Evolutionary conservation across 2,888 invertebrate species (phyloP), one percentile per base, ranked within the genome.

Genomic region (Congeria kusceri): DNA sequence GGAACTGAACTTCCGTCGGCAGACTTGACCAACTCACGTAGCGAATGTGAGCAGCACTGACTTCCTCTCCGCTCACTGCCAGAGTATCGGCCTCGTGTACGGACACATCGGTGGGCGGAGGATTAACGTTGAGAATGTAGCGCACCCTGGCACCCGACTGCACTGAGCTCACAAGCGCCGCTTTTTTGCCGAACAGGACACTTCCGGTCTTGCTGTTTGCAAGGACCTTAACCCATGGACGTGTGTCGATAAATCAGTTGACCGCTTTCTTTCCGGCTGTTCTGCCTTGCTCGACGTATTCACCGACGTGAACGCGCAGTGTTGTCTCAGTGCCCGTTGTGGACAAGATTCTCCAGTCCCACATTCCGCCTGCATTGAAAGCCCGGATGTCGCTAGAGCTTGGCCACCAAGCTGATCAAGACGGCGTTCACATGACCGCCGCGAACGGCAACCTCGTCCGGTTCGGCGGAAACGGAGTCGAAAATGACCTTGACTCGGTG

Each of bases 231-330:
- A n/a, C 32, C 77, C 77, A 77, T n/a, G 27, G 20, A n/a, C 67
- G 46, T n/a, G 23, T 53, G 25, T 77, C 77, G 13, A 71, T 49
- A 29, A 57, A 77, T 71, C 77, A 77, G n/a, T 65, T 3, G 5
- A 70, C 25, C 23, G 29, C 47, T 11, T 29, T 27, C 4, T 23
- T 13, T 4, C n/a, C 15, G 15, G 3, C 15, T 1, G 0, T 53
- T 5, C 25, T 9, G 2, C 53, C 61, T 3, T 27, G 0, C 32
- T 39, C 61, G n/a, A 25, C 46, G 18, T 63, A 46, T 63, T 63
- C 53, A 1, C 76, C 76, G 9, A 70, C 70, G 3, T 47, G 23
- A 46, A 64, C 49, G 3, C 53, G 9, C 20, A 56, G 3, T 0
- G 66, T 70, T n/a, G 13, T 39, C 13, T 64, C 28, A 11, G 27